These are phyloP conservation scores for Andrena flavipes DNA, from an alignment of 2,888 invertebrate species.

Conservation along the genomic window DNA sequence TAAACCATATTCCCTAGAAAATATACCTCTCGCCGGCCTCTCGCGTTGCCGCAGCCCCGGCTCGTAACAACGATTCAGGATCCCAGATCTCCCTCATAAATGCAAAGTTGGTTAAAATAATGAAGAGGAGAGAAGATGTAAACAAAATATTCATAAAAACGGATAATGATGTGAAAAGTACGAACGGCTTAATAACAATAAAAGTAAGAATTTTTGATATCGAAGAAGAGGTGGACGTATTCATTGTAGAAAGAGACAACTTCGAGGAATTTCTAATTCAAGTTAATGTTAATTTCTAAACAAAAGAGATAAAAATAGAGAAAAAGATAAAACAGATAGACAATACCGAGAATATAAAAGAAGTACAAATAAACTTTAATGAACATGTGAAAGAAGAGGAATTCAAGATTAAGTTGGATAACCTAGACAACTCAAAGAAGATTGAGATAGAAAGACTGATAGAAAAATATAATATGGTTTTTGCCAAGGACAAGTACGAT, in stretches of 20 bases:
- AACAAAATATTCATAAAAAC: not conserved
- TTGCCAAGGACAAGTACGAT: slow-evolving; percentile 55
- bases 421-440: not conserved
- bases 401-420: not conserved
- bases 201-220: not conserved
- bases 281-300: too few species aligned
- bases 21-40: too few species aligned
- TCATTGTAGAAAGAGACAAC: slow-evolving; percentile 3
- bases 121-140: not conserved
- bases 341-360: not conserved
- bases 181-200: not conserved
- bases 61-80: slow-evolving; percentile 11
- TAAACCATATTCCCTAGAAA: too few species aligned
- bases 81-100: slow-evolving; percentile 6
- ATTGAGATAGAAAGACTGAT: slow-evolving; percentile 22
- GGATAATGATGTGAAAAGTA: not conserved
- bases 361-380: slow-evolving; percentile 8
- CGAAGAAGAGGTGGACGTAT: not conserved
- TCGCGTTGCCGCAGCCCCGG: too few species aligned
- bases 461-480: slow-evolving; percentile 54
- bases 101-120: not conserved
- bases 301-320: not conserved
- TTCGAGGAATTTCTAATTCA: slow-evolving; percentile 8
- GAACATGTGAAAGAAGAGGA: too few species aligned
- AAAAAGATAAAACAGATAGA: not conserved